phyloP scores from a whole-genome alignment of 2,888 invertebrate species.

The Leistus spinibarbis region DNA sequence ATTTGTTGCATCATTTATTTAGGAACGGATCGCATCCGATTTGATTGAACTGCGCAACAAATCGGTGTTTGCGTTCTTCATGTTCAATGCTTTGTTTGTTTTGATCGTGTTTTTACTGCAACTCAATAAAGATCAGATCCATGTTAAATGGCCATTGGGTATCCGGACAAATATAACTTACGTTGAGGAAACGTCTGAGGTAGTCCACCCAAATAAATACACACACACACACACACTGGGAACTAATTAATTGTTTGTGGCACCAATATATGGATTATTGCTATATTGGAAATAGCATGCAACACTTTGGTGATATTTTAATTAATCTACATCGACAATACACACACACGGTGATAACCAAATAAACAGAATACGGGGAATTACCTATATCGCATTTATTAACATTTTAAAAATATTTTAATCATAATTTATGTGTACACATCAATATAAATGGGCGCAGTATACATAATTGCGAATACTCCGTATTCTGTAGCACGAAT shows the following conservation, averaged over 20 bases:
- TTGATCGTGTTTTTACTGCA: conserved; percentile 98
- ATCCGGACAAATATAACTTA: conserved; percentile 94
- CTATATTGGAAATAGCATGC: conserved; percentile 32
- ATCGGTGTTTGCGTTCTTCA: conserved; percentile 97
- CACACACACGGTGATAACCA: neutral
- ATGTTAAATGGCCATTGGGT: conserved; percentile 96
- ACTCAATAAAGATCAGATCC: conserved; percentile 97
- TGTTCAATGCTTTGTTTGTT: conserved; percentile 99
- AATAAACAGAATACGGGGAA: neutral
- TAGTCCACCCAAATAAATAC: conserved; percentile 53
- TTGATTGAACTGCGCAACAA: conserved; percentile 95
- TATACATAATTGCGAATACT: too few species aligned
- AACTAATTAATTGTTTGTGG: conserved; percentile 42
- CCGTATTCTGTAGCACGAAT: neutral
- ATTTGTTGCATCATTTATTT: conserved; percentile 48
- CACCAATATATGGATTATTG: conserved; percentile 31
- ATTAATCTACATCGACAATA: conserved; percentile 24
- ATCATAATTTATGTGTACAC: too few species aligned
- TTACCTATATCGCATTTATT: neutral
- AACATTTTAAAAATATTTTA: too few species aligned
- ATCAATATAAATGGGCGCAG: too few species aligned
- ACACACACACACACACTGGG: conserved; percentile 31
- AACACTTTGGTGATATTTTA: conserved; percentile 25
- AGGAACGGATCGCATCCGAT: conserved; percentile 89
- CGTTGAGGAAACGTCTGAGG: conserved; percentile 92